Evolutionary conservation across 2,797 vertebrate genomes (phyloP), one percentile per base, ranked within the genome.

Genomic region (Melanitta fusca): DNA sequence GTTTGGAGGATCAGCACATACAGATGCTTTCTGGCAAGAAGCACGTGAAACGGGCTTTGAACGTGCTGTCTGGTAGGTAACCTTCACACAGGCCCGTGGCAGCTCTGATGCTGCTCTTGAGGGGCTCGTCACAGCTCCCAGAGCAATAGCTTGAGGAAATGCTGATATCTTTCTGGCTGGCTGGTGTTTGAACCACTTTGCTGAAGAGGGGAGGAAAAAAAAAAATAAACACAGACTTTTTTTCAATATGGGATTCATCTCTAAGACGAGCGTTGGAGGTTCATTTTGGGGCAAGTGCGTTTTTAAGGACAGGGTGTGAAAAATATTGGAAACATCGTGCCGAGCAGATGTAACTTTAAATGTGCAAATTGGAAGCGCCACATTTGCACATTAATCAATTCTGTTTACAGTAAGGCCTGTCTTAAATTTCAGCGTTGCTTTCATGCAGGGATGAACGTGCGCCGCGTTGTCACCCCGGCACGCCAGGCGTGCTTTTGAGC

Each of bases 1-100:
- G 0, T 49, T 19, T n/a, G 47, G 30, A 36, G 53, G 39, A 32
- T 58, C 28, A 51, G 0, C 0, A 0, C 57, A 60, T 36, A 64
- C 43, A 27, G 34, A 2, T 45, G 53, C 11, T 20, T 71, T 91
- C 73, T 81, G 36, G n/a, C 30, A 28, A 62, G 77, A 22, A 84
- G 30, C 28, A 19, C 6, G 4, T 65, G 6, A 30, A 72, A 24
- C 2, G 68, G 77, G n/a, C 32, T 73, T 19, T 19, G 32, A 77
- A 12, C 28, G 65, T 19, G 0, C 27, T 61, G 65, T 6, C 43
- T 13, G 60, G 25, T 13, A 3, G 49, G 19, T 30, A 3, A 36
- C 24, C 9, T 65, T 65, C 28, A 22, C 66, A 30, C 43, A 27
- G 41, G 2, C 14, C 64, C 9, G 8, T 8, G 32, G 6, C 45